Evolutionary conservation across 1,140 invertebrate genomes (phyloP).

Genomic region (Maniola jurtina): DNA sequence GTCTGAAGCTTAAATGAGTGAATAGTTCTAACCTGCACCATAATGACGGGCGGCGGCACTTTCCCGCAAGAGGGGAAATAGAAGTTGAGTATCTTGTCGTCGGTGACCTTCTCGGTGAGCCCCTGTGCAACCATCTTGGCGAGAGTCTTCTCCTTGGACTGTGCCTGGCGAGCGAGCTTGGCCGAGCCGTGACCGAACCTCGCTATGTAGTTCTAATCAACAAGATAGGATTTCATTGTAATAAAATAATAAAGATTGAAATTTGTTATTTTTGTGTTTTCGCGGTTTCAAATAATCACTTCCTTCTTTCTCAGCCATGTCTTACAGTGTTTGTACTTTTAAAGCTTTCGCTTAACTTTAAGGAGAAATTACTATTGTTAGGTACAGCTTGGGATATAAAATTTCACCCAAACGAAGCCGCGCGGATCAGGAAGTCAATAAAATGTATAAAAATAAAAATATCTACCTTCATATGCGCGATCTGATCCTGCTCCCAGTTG

Average conservation of each 20-base stretch:
- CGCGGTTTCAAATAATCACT: too few relatives aligned
- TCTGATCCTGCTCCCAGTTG: slow-evolving; percentile 99
- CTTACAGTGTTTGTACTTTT: too few relatives aligned
- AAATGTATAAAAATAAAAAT: too few relatives aligned
- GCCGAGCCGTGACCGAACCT: slow-evolving; percentile 99
- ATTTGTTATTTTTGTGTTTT: too few relatives aligned
- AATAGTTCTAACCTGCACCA: slow-evolving; percentile 86
- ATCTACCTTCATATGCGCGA: slow-evolving; percentile 97
- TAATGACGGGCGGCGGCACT: slow-evolving; percentile 99
- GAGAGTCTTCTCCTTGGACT: slow-evolving; percentile 99
- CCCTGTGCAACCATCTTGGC: slow-evolving; percentile 99
- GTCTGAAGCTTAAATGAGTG: background rate
- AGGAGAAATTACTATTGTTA: too few relatives aligned
- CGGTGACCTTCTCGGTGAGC: slow-evolving; percentile 94
- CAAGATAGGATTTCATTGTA: too few relatives aligned
- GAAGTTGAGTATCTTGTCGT: slow-evolving; percentile 95
- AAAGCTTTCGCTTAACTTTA: too few relatives aligned
- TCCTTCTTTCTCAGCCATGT: too few relatives aligned
- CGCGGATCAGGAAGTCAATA: too few relatives aligned
- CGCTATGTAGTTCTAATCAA: slow-evolving; percentile 95
- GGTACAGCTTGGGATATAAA: too few relatives aligned
- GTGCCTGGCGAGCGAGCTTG: slow-evolving; percentile 98
- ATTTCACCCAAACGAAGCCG: too few relatives aligned
- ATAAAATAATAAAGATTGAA: too few relatives aligned
- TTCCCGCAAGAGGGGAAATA: slow-evolving; percentile 98